Evolutionary conservation across 2,113 vertebrate genomes (phyloP), one percentile per base, ranked within the genome.

Genomic region (Archocentrus centrarchus): DNA sequence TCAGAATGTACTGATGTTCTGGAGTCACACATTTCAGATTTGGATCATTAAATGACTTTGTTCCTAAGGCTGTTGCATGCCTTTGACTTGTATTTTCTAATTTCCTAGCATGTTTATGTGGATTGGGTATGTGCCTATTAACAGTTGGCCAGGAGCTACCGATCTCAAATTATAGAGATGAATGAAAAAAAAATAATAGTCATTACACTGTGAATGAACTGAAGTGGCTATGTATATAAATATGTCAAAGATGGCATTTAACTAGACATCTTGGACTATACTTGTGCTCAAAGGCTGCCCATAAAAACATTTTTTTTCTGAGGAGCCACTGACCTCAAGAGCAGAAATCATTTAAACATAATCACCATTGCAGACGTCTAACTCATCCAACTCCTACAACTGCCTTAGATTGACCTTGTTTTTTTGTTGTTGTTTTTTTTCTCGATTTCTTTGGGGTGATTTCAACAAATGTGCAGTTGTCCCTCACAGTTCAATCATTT

Each of bases 21-120:
- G 88, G 75, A 89, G 80, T 88, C 85, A 85, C 68, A 87, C 87
- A 89, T 89, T 91, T 87, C 85, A 92, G 77, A 86, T 89, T 91
- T 85, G 83, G 85, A 84, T 92, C 80, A 85, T 91, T 91, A 91
- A 89, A 83, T 75, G 81, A 60, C 79, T 92, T 59, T 20, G 32
- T 86, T 91, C 86, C 91, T 55, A 70, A 87, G 89, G 91, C 63
- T 75, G 75, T 75, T 86, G 61, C 77, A 80, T 64, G 89, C 62
- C 41, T 88, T 76, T 77, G 88, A 62, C 84, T 91, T 81, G 60
- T n/a, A 5, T 88, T 59, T 85, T 81, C 47, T 73, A 53, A 53
- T 35, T 22, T 75, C 22, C 50, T 68, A 58, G n/a, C 80, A 79
- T 79, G 53, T 59, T 68, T 32, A 7, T 62, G 22, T 39, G 60